Conservation (phyloP, 2,113 vertebrate genomes). For the Piprites chloris region DNA sequence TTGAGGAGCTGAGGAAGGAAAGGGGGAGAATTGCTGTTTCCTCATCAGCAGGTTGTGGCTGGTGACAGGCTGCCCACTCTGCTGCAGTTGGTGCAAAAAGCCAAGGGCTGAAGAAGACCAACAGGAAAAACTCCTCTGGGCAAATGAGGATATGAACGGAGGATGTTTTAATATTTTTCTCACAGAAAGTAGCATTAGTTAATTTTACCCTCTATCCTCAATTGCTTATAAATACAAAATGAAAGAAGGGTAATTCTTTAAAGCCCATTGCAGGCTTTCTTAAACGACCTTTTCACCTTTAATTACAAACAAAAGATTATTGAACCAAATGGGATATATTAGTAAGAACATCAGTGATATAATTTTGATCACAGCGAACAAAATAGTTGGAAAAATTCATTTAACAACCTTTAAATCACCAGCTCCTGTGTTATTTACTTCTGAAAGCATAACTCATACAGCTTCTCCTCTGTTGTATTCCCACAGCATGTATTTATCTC, state of each 20-base stretch:
- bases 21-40: not conserved
- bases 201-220: conserved; percentile 24
- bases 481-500: conserved; percentile 47
- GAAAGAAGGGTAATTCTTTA: conserved; percentile 48
- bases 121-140: not conserved
- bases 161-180: conserved; percentile 30
- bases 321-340: conserved; percentile 58
- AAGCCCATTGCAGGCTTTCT: conserved; percentile 19
- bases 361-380: conserved; percentile 44
- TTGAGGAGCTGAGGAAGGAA: conserved; percentile 57
- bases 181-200: not conserved
- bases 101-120: not conserved
- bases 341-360: conserved; percentile 51
- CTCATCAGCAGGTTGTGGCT: not conserved
- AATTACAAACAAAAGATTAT: conserved; percentile 64
- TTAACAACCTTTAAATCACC: conserved; percentile 58
- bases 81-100: not conserved
- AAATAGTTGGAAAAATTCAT: conserved; percentile 46
- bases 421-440: conserved; percentile 30
- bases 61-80: rapidly evolving
- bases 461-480: conserved; percentile 28
- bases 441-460: conserved; percentile 27
- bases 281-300: conserved; percentile 47
- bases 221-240: conserved; percentile 42
- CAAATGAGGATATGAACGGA: not conserved